Conservation (phyloP, 2,113 vertebrate genomes). For the Lagopus leucura region DNA sequence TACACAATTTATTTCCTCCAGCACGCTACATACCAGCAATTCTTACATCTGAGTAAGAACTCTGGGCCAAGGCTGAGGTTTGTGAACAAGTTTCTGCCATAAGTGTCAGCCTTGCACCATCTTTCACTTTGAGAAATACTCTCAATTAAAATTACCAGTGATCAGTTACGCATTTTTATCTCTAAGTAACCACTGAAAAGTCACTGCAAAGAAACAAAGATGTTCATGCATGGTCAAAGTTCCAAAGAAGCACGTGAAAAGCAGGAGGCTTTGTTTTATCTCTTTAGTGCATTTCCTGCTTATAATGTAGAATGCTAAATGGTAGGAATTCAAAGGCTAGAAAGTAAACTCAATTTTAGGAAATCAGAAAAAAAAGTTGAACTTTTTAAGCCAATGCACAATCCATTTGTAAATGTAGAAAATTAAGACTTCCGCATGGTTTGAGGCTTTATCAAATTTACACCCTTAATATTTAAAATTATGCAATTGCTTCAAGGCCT, state of each 20-base stretch:
- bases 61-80: neutral
- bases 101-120: neutral
- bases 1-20: neutral
- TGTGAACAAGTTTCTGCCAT: neutral
- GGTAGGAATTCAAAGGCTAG: neutral
- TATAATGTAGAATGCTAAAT: neutral
- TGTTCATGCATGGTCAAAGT: neutral
- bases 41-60: neutral
- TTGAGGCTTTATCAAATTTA: slow-evolving; percentile 60
- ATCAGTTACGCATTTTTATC: neutral
- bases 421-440: slow-evolving; percentile 39
- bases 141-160: neutral
- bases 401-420: slow-evolving; percentile 24
- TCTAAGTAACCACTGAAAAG: neutral
- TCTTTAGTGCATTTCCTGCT: neutral
- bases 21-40: neutral
- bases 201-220: neutral
- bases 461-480: slow-evolving; percentile 67
- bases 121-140: neutral
- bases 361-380: neutral
- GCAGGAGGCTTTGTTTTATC: neutral
- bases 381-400: slow-evolving; percentile 26
- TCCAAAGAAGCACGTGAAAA: neutral
- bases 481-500: slow-evolving; percentile 60
- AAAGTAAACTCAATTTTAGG: slow-evolving; percentile 18